A percentile compares a stretch with the other conserved stretches of the same genome.
Evolutionary conservation across 2,888 invertebrate genomes (phyloP).

Genomic region (Apantesis nais): DNA sequence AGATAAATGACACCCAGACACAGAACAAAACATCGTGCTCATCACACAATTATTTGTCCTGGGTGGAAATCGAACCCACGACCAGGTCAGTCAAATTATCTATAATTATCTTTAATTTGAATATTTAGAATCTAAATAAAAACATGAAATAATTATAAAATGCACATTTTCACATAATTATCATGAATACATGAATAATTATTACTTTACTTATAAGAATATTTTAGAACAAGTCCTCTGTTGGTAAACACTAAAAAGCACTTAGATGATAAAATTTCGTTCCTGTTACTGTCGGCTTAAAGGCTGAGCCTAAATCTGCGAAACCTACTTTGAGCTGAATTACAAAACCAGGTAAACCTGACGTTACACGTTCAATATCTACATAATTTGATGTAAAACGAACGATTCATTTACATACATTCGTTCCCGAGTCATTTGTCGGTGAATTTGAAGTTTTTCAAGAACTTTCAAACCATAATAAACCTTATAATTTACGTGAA

Average conservation of each 20-base stretch:
- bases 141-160: too few species aligned
- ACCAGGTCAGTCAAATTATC: too few species aligned
- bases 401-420: constrained; percentile 33
- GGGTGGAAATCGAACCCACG: too few species aligned
- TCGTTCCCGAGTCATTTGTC: constrained; percentile 16
- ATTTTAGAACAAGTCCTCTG: background rate
- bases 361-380: constrained; percentile 22
- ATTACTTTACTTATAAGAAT: background rate
- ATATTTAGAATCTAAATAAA: too few species aligned
- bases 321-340: constrained; percentile 25
- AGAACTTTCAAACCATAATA: background rate
- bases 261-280: background rate
- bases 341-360: constrained; percentile 17
- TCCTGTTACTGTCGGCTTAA: background rate
- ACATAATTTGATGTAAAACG: constrained; percentile 32
- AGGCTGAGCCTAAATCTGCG: background rate
- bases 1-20: too few species aligned
- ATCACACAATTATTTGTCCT: too few species aligned
- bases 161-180: too few species aligned
- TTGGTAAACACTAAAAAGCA: background rate
- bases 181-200: too few species aligned
- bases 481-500: background rate
- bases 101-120: too few species aligned
- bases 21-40: too few species aligned
- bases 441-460: background rate